A percentile compares a stretch with the other conserved stretches of the same genome.
These are phyloP conservation scores for Scleropages formosus DNA, from an alignment of 2,797 vertebrate genomes.

Conservation along the genomic window DNA sequence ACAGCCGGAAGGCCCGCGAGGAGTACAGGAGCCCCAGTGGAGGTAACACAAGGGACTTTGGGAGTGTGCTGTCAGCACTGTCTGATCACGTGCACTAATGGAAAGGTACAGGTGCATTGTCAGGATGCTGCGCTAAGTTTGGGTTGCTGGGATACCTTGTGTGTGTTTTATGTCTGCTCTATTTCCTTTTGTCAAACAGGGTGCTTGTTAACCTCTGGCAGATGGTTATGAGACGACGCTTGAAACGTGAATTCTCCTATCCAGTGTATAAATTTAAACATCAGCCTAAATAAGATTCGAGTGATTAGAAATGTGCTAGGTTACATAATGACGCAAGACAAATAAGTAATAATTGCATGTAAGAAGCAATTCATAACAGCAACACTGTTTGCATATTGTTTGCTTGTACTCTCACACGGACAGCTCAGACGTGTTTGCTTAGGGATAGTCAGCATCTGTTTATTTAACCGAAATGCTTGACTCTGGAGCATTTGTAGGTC, in stretches of 20 bases:
- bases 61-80: neutral
- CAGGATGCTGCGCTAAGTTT: neutral
- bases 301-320: too few species aligned
- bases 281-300: too few species aligned
- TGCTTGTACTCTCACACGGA: too few species aligned
- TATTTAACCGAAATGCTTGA: too few species aligned
- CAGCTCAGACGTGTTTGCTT: too few species aligned
- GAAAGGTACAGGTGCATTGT: neutral
- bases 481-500: too few species aligned
- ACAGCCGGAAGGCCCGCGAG: neutral
- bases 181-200: neutral
- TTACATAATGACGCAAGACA: too few species aligned
- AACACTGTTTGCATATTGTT: too few species aligned
- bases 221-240: conserved; percentile 17
- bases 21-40: neutral
- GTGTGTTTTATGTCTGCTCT: neutral
- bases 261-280: neutral
- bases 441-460: too few species aligned
- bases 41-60: neutral
- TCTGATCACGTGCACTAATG: conserved; percentile 17
- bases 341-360: too few species aligned
- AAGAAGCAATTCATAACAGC: too few species aligned
- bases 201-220: conserved; percentile 8
- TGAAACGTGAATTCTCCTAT: neutral
- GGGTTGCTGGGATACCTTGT: neutral